Percentiles rank a stretch among this genome's conserved stretches.
Conservation (phyloP, 2,113 vertebrate species). For the Amblyopsis rosae region DNA sequence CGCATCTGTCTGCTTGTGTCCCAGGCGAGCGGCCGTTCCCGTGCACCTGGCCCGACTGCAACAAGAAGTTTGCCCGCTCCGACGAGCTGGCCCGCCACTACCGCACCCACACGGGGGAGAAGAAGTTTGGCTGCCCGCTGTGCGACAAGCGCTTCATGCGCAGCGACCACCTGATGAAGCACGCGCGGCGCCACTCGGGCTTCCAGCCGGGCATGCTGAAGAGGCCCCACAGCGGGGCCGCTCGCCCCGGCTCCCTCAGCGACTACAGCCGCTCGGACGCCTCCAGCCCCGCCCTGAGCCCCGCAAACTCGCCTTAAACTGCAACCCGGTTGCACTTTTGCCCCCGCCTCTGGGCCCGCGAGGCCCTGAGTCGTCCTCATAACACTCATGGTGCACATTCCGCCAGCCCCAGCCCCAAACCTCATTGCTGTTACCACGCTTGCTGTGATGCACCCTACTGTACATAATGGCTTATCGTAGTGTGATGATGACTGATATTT, state of each 20-base stretch:
- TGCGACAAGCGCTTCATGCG: constrained; percentile 99
- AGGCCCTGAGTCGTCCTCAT: constrained; percentile 61
- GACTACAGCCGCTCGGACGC: constrained; percentile 96
- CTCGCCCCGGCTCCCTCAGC: constrained; percentile 89
- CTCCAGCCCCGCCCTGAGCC: constrained; percentile 92
- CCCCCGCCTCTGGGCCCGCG: constrained; percentile 60
- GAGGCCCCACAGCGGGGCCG: constrained; percentile 74
- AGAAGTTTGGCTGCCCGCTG: constrained; percentile 94
- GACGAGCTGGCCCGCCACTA: constrained; percentile 96
- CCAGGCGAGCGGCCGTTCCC: constrained; percentile 94
- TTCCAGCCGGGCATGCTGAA: constrained; percentile 96
- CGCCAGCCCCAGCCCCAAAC: constrained; percentile 6
- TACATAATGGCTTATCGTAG: constrained; percentile 82
- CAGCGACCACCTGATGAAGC: constrained; percentile 97
- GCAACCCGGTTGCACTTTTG: constrained; percentile 79
- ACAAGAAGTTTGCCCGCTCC: constrained; percentile 96
- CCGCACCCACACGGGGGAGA: constrained; percentile 98
- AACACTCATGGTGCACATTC: constrained; percentile 74
- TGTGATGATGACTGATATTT: constrained; percentile 79
- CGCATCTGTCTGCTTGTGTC: constrained; percentile 24
- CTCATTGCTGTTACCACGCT: constrained; percentile 70
- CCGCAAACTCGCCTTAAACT: constrained; percentile 92
- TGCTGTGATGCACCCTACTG: constrained; percentile 81
- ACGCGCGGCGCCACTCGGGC: constrained; percentile 90
- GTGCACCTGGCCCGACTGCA: constrained; percentile 94